A percentile compares a stretch with the other conserved stretches of the same genome.
Evolutionary conservation across 1,140 invertebrate genomes (phyloP).

Genomic region (Chrysomallon squamiferum): DNA sequence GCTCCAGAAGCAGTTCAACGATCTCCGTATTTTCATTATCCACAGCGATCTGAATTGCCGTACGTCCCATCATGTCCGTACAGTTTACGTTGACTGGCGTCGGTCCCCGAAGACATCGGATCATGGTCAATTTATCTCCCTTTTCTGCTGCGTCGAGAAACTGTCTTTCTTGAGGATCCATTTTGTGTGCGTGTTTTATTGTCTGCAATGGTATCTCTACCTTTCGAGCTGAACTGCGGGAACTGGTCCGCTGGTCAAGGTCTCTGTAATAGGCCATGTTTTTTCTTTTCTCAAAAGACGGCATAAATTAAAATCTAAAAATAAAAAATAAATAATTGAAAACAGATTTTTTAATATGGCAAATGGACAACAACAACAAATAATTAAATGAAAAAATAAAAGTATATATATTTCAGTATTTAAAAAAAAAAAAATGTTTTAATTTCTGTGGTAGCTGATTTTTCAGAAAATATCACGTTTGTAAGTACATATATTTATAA

Average conservation of each 20-base stretch:
- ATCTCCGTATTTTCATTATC: conserved; percentile 62
- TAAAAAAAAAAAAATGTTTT: no score
- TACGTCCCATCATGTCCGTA: conserved; percentile 68
- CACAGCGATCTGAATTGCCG: conserved; percentile 66
- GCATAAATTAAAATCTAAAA: background rate
- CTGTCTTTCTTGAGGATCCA: conserved; percentile 63
- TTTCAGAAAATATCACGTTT: no score
- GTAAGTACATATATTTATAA: no score
- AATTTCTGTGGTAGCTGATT: no score
- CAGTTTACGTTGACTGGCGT: conserved; percentile 69
- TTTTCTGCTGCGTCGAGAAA: conserved; percentile 70
- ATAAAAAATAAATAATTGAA: background rate
- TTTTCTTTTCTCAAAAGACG: background rate
- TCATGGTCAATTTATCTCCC: conserved; percentile 67
- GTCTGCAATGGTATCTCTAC: conserved; percentile 52
- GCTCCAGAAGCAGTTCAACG: conserved; percentile 53
- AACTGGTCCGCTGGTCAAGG: background rate
- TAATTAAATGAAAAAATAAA: no score
- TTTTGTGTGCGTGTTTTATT: conserved; percentile 56
- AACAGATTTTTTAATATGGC: background rate
- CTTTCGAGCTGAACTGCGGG: conserved; percentile 7
- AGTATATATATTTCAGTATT: no score
- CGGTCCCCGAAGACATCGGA: conserved; percentile 64
- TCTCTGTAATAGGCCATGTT: conserved; percentile 1
- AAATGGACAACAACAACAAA: no score